Evolutionary conservation across 2,888 invertebrate species (phyloP), one percentile per base, ranked within the genome.

Genomic region (Cyclophora punctaria): DNA sequence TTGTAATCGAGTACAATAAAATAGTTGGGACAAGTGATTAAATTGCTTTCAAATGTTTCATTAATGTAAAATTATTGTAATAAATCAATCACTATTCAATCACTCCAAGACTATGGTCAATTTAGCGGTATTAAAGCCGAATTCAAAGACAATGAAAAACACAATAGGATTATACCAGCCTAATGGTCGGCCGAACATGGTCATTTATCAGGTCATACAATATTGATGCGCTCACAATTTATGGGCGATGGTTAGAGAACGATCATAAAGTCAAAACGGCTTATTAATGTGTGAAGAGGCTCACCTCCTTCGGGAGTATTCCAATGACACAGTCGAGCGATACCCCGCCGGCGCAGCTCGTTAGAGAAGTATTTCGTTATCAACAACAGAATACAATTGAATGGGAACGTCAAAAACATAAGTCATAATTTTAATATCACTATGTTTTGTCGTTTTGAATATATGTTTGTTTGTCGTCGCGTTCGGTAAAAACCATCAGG

Each of bases 201-300:
- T 85, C 87, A 87, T 88, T 87, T 82, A 86, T 83, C 80, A 81
- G 79, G 65, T 83, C 83, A 85, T 85, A 84, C 81, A 85, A 86
- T 85, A 87, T 87, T 86, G 84, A 87, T 85, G 86, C 81, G 73
- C 75, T 70, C 73, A 71, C 73, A 82, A 87, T 88, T 88, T 87
- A 87, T 87, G 65, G 82, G 78, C 75, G 66, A 64, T 73, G 76
- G 73, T 76, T 75, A 73, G 69, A 75, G 60, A 58, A 71, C 60
- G 73, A 83, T 84, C 74, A 80, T 67, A 83, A 84, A 87, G 84
- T 84, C 84, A 77, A 85, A 83, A 74, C 64, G 69, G 67, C 78
- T 84, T 86, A 85, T 87, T 83, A 83, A 86, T 85, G 86, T 88
- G 87, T 86, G 87, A 85, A 86, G 80, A 79, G 75, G 74, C 77